Evolutionary conservation across 2,797 vertebrate genomes (phyloP).

Genomic region (Notolabrus celidotus): DNA sequence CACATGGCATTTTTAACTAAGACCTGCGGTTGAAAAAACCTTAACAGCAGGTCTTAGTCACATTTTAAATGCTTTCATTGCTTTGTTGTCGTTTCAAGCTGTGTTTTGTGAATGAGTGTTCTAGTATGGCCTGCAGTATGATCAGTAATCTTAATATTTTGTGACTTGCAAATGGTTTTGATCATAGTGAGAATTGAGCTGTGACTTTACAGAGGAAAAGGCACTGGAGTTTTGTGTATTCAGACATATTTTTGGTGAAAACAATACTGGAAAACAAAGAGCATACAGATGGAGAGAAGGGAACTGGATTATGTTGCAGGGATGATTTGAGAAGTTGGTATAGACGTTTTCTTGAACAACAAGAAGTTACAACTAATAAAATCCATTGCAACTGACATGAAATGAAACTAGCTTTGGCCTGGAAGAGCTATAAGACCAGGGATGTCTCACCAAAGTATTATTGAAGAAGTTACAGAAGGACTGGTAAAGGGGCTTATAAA

Average conservation of each 20-base stretch:
- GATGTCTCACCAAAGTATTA: slow-evolving; percentile 8
- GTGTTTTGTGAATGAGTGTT: slow-evolving; percentile 50
- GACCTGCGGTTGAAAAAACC: slow-evolving; percentile 39
- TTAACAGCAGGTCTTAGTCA: slow-evolving; percentile 5
- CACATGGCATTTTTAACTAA: slow-evolving; percentile 40
- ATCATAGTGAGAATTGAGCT: slow-evolving; percentile 54
- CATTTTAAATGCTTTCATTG: slow-evolving; percentile 35
- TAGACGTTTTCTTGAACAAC: slow-evolving; percentile 21
- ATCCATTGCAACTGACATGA: slow-evolving; percentile 13
- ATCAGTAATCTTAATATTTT: slow-evolving; percentile 50
- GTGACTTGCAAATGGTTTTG: slow-evolving; percentile 58
- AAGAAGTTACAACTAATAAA: slow-evolving; percentile 33
- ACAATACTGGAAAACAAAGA: slow-evolving; percentile 15
- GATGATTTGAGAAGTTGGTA: slow-evolving; percentile 13
- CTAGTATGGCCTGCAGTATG: slow-evolving; percentile 14
- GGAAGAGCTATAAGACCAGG: neutral
- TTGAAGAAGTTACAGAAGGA: neutral
- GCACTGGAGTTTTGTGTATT: slow-evolving; percentile 14
- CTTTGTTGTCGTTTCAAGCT: slow-evolving; percentile 49
- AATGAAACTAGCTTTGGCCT: slow-evolving; percentile 13
- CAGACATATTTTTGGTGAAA: slow-evolving; percentile 39
- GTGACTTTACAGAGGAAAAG: slow-evolving; percentile 37
- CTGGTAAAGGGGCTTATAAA: neutral
- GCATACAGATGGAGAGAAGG: slow-evolving; percentile 3
- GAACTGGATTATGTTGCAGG: slow-evolving; percentile 23